phyloP scores from a whole-genome alignment of 2,797 vertebrate genomes.

The Mus spretus region DNA sequence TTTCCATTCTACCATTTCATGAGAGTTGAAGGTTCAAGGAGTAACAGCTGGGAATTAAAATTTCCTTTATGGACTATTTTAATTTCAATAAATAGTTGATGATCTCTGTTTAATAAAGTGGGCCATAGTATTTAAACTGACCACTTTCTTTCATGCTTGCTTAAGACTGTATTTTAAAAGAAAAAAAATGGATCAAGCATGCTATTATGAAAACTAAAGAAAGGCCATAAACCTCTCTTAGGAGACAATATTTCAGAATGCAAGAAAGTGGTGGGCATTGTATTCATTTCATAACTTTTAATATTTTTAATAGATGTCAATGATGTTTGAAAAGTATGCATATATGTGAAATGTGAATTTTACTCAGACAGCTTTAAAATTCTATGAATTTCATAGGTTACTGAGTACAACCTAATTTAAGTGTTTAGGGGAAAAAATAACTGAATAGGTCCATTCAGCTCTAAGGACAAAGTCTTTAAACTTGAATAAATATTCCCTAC shows the following conservation, averaged over 20 bases:
- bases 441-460: neutral
- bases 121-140: constrained; percentile 16
- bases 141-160: neutral
- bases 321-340: neutral
- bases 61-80: constrained; percentile 20
- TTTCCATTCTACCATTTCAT: neutral
- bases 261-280: neutral
- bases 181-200: constrained; percentile 1
- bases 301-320: neutral
- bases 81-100: constrained; percentile 39
- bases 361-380: neutral
- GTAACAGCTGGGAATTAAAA: constrained; percentile 48
- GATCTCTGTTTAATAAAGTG: neutral
- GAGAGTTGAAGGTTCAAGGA: neutral
- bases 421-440: neutral
- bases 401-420: neutral
- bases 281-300: neutral
- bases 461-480: neutral
- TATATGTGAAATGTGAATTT: neutral
- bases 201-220: constrained; percentile 5
- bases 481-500: neutral
- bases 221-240: neutral
- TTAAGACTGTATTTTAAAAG: constrained; percentile 28
- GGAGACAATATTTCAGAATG: neutral
- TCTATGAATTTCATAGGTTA: neutral